Evolutionary conservation across 2,797 vertebrate genomes (phyloP), one percentile per base, ranked within the genome.

Genomic region (Buceros bicornis): DNA sequence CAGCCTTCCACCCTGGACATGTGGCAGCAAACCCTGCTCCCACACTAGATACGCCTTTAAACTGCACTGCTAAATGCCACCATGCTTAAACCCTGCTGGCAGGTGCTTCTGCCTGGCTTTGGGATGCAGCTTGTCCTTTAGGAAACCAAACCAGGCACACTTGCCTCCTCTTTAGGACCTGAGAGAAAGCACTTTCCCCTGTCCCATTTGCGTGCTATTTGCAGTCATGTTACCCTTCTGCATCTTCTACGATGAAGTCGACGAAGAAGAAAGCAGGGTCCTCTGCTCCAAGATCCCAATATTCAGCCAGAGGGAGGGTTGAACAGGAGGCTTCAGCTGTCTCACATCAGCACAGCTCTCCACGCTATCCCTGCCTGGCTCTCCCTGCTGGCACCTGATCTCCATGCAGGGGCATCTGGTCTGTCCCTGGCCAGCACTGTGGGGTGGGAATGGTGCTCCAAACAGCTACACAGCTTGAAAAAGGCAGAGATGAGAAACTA

Each of bases 381-480:
- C 35, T 65, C 28, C 35, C 31, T 10, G 40, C 43, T 53, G 37
- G 37, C 37, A 40, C 12, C 37, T 40, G 37, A 40, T 40, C 37
- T 25, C 42, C 6, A 1, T 43, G 53, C 24, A 8, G 54, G 53
- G 54, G 24, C 21, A 80, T 28, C 62, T 13, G n/a, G 25, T 29
- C 48, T 37, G 40, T 18, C 22, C 21, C n/a, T 2, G 4, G 25
- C 51, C 43, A 43, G 70, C 43, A 8, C 10, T 0, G 10, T 1
- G 1, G 6, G 29, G 15, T 29, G 43, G 51, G 33, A 40, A 48
- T 1, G 6, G 15, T 8, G 40, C 54, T 42, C 58, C 25, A 3
- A 7, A 58, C 0, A 13, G 51, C 51, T 24, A 33, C 25, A 5
- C 21, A 40, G 48, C 37, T 24, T 7, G 31, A 22, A 31, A 74